Percentiles rank a stretch among this genome's conserved stretches.
phyloP scores from a whole-genome alignment of 2,113 vertebrate genomes.

The Coracopsis vasa region DNA sequence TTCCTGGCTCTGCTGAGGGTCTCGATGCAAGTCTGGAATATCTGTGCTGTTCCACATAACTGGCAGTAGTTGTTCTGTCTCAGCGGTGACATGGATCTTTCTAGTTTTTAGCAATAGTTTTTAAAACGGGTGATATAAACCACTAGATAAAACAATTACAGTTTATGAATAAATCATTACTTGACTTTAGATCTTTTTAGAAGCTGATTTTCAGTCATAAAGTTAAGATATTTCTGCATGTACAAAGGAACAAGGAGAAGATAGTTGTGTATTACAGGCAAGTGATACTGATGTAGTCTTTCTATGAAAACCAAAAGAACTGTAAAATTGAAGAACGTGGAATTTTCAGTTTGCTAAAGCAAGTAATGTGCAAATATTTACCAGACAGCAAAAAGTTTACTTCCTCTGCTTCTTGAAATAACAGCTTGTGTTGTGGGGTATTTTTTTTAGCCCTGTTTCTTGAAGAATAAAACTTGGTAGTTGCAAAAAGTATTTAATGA shows the following conservation, averaged over 20 bases:
- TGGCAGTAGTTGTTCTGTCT: not conserved
- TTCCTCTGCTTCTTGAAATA: not conserved
- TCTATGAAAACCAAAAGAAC: not conserved
- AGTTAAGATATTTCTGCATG: not conserved
- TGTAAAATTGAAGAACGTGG: not conserved
- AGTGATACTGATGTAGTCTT: not conserved
- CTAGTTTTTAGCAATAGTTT: not conserved
- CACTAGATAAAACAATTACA: not conserved
- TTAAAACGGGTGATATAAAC: not conserved
- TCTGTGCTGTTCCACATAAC: not conserved
- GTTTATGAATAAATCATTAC: not conserved
- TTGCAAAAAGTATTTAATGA: not conserved
- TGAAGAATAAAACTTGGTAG: not conserved
- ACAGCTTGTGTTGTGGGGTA: not conserved
- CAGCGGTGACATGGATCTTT: not conserved
- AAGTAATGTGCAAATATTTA: not conserved
- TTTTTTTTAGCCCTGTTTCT: not conserved
- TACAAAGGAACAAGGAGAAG: not conserved
- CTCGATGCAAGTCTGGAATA: not conserved
- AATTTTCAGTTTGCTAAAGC: not conserved
- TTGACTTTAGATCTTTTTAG: not conserved
- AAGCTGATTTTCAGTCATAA: not conserved
- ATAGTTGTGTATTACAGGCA: not conserved
- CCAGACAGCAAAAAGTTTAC: not conserved
- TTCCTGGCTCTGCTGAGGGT: constrained; percentile 6